phyloP scores from a whole-genome alignment of 2,113 vertebrate species.

The Budorcas taxicolor region DNA sequence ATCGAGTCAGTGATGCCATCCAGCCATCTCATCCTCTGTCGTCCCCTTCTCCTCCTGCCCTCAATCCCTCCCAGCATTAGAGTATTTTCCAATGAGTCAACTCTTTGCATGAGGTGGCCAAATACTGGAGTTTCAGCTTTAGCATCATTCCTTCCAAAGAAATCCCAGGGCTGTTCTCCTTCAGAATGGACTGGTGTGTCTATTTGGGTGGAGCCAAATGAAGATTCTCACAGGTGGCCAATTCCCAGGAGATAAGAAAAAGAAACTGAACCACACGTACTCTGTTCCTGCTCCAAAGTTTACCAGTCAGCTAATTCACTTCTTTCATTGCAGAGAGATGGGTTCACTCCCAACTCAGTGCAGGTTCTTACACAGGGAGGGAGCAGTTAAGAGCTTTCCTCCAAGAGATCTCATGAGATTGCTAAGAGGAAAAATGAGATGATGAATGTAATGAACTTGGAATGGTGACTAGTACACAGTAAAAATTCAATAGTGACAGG shows the following conservation, averaged over 20 bases:
- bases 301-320: background rate
- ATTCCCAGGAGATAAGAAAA: background rate
- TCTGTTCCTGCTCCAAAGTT: background rate
- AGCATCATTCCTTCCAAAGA: too few species aligned
- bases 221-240: too few species aligned
- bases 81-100: too few species aligned
- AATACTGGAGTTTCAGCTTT: too few species aligned
- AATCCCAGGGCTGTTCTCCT: too few species aligned
- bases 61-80: too few species aligned
- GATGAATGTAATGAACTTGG: background rate
- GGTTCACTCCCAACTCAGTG: background rate
- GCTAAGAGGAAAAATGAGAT: background rate
- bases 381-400: background rate
- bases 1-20: too few species aligned
- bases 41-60: too few species aligned
- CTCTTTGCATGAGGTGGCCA: too few species aligned
- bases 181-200: too few species aligned
- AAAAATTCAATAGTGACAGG: background rate
- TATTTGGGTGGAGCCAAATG: background rate
- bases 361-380: background rate
- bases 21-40: too few species aligned
- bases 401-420: background rate
- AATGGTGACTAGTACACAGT: background rate
- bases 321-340: background rate
- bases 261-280: background rate